Evolutionary conservation across 2,888 invertebrate genomes (phyloP).

Genomic region (Synergus umbraculus): DNA sequence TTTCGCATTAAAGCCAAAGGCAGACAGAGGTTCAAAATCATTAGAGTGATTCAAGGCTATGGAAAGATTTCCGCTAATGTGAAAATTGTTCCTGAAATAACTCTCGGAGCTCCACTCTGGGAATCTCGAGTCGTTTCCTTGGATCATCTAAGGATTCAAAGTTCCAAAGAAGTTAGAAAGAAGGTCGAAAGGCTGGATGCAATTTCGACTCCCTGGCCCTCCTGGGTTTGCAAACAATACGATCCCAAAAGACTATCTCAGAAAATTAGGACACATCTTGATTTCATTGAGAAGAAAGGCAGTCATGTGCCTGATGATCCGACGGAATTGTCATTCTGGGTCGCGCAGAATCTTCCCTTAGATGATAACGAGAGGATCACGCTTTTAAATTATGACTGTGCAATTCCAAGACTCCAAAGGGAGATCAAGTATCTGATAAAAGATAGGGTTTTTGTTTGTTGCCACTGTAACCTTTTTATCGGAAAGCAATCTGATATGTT

Average conservation of each 20-base stretch:
- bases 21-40: conserved; percentile 85
- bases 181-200: conserved; percentile 76
- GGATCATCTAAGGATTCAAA: conserved; percentile 64
- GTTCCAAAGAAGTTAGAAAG: conserved; percentile 60
- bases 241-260: conserved; percentile 78
- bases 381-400: conserved; percentile 83
- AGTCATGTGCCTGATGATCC: conserved; percentile 82
- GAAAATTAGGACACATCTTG: conserved; percentile 73
- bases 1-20: conserved; percentile 87
- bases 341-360: conserved; percentile 87
- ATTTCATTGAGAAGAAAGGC: conserved; percentile 73
- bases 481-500: conserved; percentile 85
- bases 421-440: conserved; percentile 78
- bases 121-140: conserved; percentile 72
- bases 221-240: conserved; percentile 84
- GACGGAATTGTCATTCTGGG: conserved; percentile 87
- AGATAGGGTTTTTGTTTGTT: conserved; percentile 77
- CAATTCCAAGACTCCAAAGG: conserved; percentile 83
- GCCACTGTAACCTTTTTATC: conserved; percentile 78
- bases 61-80: conserved; percentile 78
- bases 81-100: conserved; percentile 84
- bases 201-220: conserved; percentile 82
- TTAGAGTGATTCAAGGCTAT: conserved; percentile 72
- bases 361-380: conserved; percentile 82
- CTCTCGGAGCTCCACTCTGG: conserved; percentile 80